Conservation (phyloP, 2,113 vertebrate genomes). For the Lipotes vexillifer region DNA sequence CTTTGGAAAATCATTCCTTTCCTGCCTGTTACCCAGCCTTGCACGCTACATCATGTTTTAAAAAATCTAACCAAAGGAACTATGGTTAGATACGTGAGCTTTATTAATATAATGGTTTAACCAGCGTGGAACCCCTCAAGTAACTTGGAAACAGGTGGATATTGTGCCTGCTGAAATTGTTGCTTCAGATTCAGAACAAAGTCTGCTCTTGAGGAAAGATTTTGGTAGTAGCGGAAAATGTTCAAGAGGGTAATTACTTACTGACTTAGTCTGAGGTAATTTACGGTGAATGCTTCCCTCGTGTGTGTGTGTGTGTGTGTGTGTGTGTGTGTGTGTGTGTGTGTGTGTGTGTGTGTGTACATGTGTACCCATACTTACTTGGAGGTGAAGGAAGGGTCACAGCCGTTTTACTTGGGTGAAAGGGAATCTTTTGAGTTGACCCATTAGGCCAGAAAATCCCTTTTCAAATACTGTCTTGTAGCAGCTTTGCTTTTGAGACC, state of each 20-base stretch:
- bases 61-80: neutral
- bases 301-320: neutral
- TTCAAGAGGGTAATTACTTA: neutral
- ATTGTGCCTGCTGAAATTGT: neutral
- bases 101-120: neutral
- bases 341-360: neutral
- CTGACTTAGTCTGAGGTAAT: neutral
- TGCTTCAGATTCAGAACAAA: neutral
- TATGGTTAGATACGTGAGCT: neutral
- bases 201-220: neutral
- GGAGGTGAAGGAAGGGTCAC: neutral
- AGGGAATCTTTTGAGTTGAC: slow-evolving; percentile 59
- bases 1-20: neutral
- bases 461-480: slow-evolving; percentile 47
- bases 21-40: neutral
- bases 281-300: neutral
- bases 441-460: slow-evolving; percentile 62
- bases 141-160: neutral
- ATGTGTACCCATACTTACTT: neutral
- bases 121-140: neutral
- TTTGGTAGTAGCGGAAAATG: neutral
- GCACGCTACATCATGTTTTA: neutral
- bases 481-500: slow-evolving; percentile 49
- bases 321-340: too few relatives aligned
- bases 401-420: slow-evolving; percentile 19